Evolutionary conservation across 64 coral and sea anemone genomes (phyloP).

Genomic region (Stichodactyla helianthus): DNA sequence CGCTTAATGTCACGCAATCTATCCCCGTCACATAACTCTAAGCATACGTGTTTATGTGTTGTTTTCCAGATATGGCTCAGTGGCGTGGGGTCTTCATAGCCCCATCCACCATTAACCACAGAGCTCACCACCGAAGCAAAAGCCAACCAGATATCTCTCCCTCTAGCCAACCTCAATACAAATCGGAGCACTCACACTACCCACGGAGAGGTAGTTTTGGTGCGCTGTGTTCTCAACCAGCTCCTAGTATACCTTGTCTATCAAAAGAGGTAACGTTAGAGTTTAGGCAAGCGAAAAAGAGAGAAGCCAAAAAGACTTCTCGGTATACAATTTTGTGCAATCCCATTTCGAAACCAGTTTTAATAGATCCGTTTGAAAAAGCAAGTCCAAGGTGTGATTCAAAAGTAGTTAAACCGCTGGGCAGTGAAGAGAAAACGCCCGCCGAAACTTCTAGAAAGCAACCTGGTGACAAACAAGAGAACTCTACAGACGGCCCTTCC

Average conservation of each 20-base stretch:
- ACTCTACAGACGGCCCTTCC: background rate
- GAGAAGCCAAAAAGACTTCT: background rate
- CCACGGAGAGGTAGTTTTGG: background rate
- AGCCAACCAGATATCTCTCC: conserved; percentile 13
- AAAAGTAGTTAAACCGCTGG: background rate
- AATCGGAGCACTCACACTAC: background rate
- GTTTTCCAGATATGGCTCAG: conserved; percentile 24
- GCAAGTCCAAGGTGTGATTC: background rate
- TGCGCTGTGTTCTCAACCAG: background rate
- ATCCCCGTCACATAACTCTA: conserved; percentile 4
- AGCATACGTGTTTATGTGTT: conserved; percentile 37
- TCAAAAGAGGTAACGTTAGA: conserved; percentile 8
- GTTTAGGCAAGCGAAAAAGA: background rate
- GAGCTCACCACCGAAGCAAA: conserved; percentile 24
- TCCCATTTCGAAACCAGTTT: background rate
- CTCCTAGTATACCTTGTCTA: background rate
- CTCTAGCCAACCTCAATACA: conserved; percentile 5
- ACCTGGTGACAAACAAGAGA: background rate
- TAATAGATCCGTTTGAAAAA: background rate
- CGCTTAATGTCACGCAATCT: background rate
- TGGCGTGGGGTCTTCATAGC: conserved; percentile 32
- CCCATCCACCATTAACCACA: conserved; percentile 21
- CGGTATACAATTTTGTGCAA: background rate
- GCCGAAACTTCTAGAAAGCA: background rate
- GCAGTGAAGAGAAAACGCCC: background rate